Base-by-base conservation (phyloP, 2,797 vertebrate species). In the Sylvia borin region DNA sequence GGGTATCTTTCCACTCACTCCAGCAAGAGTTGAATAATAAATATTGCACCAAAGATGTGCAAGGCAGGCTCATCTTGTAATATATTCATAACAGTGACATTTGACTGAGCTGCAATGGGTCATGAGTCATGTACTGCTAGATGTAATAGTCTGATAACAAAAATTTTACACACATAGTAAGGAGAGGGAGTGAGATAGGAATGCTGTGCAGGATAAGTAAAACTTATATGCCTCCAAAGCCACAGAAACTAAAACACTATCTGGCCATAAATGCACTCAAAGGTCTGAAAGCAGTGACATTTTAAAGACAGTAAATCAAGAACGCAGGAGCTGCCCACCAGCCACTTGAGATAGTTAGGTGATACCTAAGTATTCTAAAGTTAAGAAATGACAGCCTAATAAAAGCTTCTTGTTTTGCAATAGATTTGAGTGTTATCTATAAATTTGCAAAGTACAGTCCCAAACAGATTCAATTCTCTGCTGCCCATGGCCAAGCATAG, bases 11-110 rank as follows among this genome's bases (percentile, higher is more conserved):
- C 58, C 55, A 75, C 6, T 61, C 38, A 55, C 24, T 91, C 13
- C 64, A 83, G 24, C 8, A 64, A 92, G 53, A 64, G 40, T 17
- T 77, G 71, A 87, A 86, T 71, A 87, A 94, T 81, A 92, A 93
- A 83, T 70, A 91, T 8, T 53, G 55, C 45, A 81, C 38, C 60
- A 71, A 74, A 82, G 53, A 89, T 16, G 57, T 51, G 40, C 53
- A 82, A 91, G 65, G 72, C 36, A 75, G 48, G 43, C 42, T 88
- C 13, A 66, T 29, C 72, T 36, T 76, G 65, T 71, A 87, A 55
- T 89, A 67, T 76, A 79, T 89, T 95, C 89, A 40, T 68, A 92
- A 77, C n/a, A 48, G 32, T 87, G 78, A 82, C 91, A 83, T 93
- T 93, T 87, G 79, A 82, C 71, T 61, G 55, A 74, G 57, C 40